phyloP scores from a whole-genome alignment of 2,797 vertebrate genomes.

The Oreochromis mossambicus region DNA sequence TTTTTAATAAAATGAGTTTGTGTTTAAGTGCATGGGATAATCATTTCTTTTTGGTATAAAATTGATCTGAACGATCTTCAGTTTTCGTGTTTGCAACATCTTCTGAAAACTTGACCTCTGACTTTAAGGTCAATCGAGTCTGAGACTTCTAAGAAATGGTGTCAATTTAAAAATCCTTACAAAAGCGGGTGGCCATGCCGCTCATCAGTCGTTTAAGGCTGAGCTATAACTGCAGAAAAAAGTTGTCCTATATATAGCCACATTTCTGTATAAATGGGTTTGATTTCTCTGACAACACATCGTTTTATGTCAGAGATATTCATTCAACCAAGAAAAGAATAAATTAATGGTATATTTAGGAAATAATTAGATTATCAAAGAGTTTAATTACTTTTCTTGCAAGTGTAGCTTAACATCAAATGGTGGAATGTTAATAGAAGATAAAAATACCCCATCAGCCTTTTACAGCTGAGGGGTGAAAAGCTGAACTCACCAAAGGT shows the following conservation, averaged over 20 bases:
- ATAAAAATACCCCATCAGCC: background rate
- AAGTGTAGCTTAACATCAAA: background rate
- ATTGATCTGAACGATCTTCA: background rate
- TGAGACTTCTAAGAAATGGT: background rate
- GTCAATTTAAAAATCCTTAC: background rate
- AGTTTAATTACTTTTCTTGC: background rate
- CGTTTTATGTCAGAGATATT: background rate
- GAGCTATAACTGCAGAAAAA: background rate
- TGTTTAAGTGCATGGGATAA: too few species aligned
- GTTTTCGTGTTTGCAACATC: background rate
- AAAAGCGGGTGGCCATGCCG: fast-evolving
- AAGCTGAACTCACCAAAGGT: slow-evolving; percentile 85
- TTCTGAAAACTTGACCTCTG: background rate
- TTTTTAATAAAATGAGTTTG: too few species aligned
- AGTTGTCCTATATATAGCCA: background rate
- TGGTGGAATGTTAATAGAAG: background rate
- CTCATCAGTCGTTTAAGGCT: background rate
- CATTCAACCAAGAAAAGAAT: background rate
- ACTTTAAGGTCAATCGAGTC: background rate
- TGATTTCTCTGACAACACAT: background rate
- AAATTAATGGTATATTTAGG: background rate
- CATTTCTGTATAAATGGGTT: background rate
- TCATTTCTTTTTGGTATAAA: too few species aligned
- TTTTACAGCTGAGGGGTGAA: background rate
- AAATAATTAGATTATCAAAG: background rate